Base-by-base conservation (phyloP, 2,888 invertebrate genomes). In the Stenichneumon culpator region DNA sequence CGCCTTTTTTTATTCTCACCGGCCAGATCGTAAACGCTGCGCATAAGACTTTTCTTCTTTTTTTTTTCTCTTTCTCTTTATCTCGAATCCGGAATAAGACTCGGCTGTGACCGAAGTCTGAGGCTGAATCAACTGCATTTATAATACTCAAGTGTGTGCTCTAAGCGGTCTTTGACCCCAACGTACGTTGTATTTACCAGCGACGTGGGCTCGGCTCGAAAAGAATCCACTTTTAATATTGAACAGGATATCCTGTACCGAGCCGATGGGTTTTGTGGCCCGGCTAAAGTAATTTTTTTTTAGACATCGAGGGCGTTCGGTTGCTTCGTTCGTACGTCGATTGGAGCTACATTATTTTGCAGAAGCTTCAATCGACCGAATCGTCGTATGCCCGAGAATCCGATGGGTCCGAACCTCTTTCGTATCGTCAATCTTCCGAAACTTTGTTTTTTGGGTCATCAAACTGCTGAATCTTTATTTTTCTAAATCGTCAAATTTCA, bases 1-100 rank as follows among this genome's bases (percentile, higher is more conserved):
- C 52, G 63, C 63, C 63, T 32, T 36, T 14, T n/a, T 50, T 36
- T 14, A 6, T 50, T 50, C 52, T 3, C 25, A n/a, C 47, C 25
- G 16, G 28, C 50, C 9, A n/a, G n/a, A n/a, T 50, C 69, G 25
- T 50, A 16, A 69, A 50, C 69, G 52, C 50, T 6, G 69, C 50
- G 69, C 69, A 50, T 2, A 7, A 22, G 9, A 70, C 4, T 9
- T 5, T 63, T 63, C 28, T 63, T 32, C 16, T 50, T 67, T 16
- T 47, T 44, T 44, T 44, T 47, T 47, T 47, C 16, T 47, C 16
- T 4, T 39, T 67, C 39, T 68, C 47, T 6, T 39, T 68, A 68
- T 44, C 47, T 44, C 14, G 14, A 16, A 28, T 14, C 47, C 44
- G 22, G 25, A 16, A 47, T 19, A 22, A 57, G 14, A 25, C 14